phyloP scores from a whole-genome alignment of 1,140 invertebrate genomes.

The Charaxes varanes region DNA sequence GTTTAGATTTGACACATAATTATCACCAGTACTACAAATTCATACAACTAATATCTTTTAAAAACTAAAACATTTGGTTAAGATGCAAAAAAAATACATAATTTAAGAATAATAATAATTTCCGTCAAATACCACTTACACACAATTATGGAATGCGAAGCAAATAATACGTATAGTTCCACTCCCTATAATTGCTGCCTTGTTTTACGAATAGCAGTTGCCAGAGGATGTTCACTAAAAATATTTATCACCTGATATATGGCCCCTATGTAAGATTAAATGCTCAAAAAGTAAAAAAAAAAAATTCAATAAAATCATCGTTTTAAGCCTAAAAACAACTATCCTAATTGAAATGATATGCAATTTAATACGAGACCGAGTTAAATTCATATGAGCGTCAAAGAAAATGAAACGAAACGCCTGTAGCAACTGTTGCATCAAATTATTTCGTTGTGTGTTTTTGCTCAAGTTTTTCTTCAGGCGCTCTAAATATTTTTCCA shows the following conservation, averaged over 20 bases:
- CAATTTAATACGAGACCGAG: constrained; percentile 16
- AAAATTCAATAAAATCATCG: constrained; percentile 5
- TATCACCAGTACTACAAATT: constrained; percentile 11
- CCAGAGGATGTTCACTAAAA: neutral
- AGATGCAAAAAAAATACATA: too few species aligned
- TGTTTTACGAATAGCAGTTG: too few species aligned
- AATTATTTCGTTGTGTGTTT: neutral
- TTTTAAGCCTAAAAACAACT: constrained; percentile 20
- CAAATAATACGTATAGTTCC: too few species aligned
- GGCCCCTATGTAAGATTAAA: constrained; percentile 34
- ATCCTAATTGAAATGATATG: constrained; percentile 36
- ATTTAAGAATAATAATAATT: too few species aligned
- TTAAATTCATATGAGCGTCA: too few species aligned
- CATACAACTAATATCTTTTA: constrained; percentile 1
- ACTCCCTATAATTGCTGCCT: too few species aligned
- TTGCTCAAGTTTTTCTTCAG: constrained; percentile 3
- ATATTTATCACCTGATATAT: constrained; percentile 36
- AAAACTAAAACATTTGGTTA: constrained; percentile 15
- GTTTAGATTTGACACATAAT: constrained; percentile 17
- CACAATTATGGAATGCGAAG: too few species aligned
- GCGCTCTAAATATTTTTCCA: too few species aligned
- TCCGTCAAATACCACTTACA: too few species aligned
- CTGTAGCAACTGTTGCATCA: constrained; percentile 9
- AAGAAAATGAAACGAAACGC: constrained; percentile 8
- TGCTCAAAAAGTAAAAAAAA: constrained; percentile 11